A percentile compares a stretch with the other conserved stretches of the same genome.
Evolutionary conservation across 2,113 vertebrate species (phyloP).

Genomic region (Pungitius pungitius): DNA sequence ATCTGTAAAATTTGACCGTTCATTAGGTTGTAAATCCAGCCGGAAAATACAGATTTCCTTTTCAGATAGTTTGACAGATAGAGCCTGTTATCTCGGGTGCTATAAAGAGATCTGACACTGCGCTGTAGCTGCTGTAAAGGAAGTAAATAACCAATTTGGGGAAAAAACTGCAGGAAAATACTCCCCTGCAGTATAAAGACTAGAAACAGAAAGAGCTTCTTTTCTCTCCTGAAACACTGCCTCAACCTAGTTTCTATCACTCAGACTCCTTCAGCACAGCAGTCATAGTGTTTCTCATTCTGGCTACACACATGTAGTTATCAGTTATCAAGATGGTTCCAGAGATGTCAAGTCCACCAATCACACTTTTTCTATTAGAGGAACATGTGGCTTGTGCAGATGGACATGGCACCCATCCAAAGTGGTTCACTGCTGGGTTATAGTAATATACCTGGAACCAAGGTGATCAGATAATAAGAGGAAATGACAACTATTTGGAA

Average conservation of each 20-base stretch:
- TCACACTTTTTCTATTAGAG: slow-evolving; percentile 28
- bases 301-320: background rate
- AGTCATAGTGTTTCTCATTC: slow-evolving; percentile 1
- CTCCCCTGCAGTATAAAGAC: background rate
- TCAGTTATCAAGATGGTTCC: slow-evolving; percentile 25
- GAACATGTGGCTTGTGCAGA: slow-evolving; percentile 10
- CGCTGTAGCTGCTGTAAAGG: slow-evolving; percentile 7
- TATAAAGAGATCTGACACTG: background rate
- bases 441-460: slow-evolving; percentile 12
- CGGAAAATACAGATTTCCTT: slow-evolving; percentile 2
- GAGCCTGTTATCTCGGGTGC: slow-evolving; percentile 27
- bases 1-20: background rate
- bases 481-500: background rate
- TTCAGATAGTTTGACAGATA: background rate
- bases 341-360: slow-evolving; percentile 37
- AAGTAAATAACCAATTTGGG: background rate
- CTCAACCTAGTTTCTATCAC: slow-evolving; percentile 8
- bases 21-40: slow-evolving; percentile 13
- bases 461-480: slow-evolving; percentile 12
- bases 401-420: background rate
- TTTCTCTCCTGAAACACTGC: slow-evolving; percentile 5
- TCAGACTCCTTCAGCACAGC: slow-evolving; percentile 19
- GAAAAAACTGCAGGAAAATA: background rate
- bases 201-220: background rate
- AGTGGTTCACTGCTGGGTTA: background rate